These are phyloP conservation scores for Hephaestus fuliginosus DNA, from an alignment of 2,797 vertebrate genomes.

Conservation along the genomic window DNA sequence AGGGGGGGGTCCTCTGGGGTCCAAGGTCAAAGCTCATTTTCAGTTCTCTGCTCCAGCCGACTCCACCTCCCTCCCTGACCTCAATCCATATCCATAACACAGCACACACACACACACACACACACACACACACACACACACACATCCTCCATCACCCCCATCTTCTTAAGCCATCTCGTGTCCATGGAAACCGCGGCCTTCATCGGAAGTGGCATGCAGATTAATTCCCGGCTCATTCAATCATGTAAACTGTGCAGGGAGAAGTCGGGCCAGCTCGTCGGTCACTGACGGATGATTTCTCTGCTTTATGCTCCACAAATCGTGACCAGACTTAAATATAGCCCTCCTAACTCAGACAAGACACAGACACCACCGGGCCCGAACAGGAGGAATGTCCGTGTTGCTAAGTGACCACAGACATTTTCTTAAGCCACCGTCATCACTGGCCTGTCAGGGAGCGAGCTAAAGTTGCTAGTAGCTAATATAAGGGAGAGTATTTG, in stretches of 20 bases:
- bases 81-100: slow-evolving; percentile 30
- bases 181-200: slow-evolving; percentile 45
- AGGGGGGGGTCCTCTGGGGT: slow-evolving; percentile 35
- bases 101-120: not conserved
- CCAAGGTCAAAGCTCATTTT: slow-evolving; percentile 64
- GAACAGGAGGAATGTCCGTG: slow-evolving; percentile 37
- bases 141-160: slow-evolving; percentile 23
- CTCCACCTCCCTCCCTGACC: slow-evolving; percentile 26
- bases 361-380: slow-evolving; percentile 52
- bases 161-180: slow-evolving; percentile 18
- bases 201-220: slow-evolving; percentile 32
- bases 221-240: slow-evolving; percentile 33
- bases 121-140: no score
- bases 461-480: not conserved
- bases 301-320: slow-evolving; percentile 25
- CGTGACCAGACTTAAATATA: slow-evolving; percentile 64
- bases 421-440: slow-evolving; percentile 34
- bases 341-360: slow-evolving; percentile 44
- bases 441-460: not conserved
- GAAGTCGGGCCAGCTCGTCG: not conserved
- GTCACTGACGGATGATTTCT: slow-evolving; percentile 33
- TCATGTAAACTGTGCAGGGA: slow-evolving; percentile 40
- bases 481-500: not conserved
- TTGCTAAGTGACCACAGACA: slow-evolving; percentile 67
- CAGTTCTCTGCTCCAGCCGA: slow-evolving; percentile 29